phyloP scores from a whole-genome alignment of 2,797 vertebrate species.

The Limosa lapponica region DNA sequence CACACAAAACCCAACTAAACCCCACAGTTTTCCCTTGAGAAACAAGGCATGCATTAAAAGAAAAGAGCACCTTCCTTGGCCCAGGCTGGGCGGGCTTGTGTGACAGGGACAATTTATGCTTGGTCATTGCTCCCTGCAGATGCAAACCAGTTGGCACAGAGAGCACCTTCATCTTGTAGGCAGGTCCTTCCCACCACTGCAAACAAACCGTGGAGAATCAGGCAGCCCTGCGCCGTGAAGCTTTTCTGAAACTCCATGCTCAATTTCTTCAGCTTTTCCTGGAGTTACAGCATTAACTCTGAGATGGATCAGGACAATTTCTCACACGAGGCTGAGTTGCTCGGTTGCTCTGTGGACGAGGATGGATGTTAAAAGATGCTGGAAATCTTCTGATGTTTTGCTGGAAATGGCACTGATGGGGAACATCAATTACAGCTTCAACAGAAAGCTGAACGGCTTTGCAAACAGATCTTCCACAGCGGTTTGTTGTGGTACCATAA shows the following conservation, averaged over 20 bases:
- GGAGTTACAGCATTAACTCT: background rate
- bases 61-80: background rate
- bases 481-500: background rate
- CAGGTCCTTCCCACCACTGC: background rate
- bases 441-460: background rate
- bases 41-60: background rate
- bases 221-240: background rate
- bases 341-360: background rate
- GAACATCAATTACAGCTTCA: background rate
- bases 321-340: background rate
- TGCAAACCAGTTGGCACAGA: background rate
- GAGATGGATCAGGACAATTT: background rate
- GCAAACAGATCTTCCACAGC: background rate
- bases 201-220: background rate
- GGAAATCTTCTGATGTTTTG: background rate
- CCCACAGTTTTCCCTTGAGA: background rate
- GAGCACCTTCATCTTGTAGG: background rate
- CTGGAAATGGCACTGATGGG: background rate
- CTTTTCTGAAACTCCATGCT: background rate
- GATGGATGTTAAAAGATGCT: background rate
- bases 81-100: background rate
- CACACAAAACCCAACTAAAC: too few relatives aligned
- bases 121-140: background rate
- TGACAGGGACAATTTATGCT: background rate
- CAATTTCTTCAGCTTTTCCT: background rate